A percentile compares a stretch with the other conserved stretches of the same genome.
phyloP scores from a whole-genome alignment of 2,797 vertebrate genomes.

The Epinephelus coioides region DNA sequence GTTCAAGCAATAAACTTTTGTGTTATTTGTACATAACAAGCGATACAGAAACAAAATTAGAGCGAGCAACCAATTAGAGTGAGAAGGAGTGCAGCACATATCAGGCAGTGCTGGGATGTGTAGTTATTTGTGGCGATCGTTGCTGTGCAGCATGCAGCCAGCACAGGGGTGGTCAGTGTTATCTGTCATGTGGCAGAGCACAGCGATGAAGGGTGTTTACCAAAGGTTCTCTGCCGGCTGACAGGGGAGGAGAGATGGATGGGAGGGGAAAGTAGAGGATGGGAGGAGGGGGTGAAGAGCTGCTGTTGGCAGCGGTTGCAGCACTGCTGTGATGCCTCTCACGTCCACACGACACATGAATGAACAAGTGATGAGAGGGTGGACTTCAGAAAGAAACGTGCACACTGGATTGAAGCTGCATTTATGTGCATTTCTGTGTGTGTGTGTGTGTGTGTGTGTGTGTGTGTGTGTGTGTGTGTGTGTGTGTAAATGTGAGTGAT shows the following conservation, averaged over 20 bases:
- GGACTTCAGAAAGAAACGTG: neutral
- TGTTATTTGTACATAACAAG: neutral
- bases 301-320: neutral
- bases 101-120: neutral
- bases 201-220: conserved; percentile 43
- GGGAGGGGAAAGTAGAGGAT: neutral
- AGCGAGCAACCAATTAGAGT: neutral
- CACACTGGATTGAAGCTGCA: neutral
- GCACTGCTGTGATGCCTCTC: conserved; percentile 5
- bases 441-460: conserved; percentile 15
- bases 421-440: neutral
- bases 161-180: neutral
- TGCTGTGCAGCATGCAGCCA: conserved; percentile 4
- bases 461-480: conserved; percentile 1
- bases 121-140: neutral
- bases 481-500: conserved; percentile 11
- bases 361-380: neutral
- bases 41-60: neutral
- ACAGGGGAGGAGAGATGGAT: conserved; percentile 11
- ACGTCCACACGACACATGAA: neutral
- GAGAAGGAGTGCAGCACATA: neutral
- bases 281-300: neutral
- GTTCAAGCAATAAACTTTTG: neutral
- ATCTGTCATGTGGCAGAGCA: conserved; percentile 7
- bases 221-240: neutral